Evolutionary conservation across 2,113 vertebrate genomes (phyloP), one percentile per base, ranked within the genome.

Genomic region (Merops nubicus): DNA sequence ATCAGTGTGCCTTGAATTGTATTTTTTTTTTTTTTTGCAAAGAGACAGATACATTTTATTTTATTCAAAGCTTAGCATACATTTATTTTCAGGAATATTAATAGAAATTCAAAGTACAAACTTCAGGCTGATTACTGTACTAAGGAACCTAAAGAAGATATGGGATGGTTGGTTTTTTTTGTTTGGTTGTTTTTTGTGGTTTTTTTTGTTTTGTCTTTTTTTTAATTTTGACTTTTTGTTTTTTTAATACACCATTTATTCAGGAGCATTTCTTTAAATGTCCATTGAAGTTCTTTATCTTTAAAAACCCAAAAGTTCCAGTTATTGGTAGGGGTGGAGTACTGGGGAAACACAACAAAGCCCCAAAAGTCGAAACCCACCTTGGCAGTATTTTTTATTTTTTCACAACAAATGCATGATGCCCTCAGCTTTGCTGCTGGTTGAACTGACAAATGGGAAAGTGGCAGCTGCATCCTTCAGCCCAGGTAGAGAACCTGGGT

Each of bases 21-120:
- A n/a, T n/a, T n/a, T n/a, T n/a, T n/a, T n/a, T n/a, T n/a, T 67
- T 88, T 85, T 92, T 94, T 84, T 80, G 75, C 40, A 85, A 95
- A 65, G 82, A 85, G 80, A 94, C 48, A 79, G 70, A 75, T 78
- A 38, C 17, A 34, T 80, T 96, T 82, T 83, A 76, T 76, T 93
- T 88, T 74, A 79, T 91, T 77, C 63, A 20, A 9, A 86, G 81
- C 15, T 59, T 70, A 63, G 4, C 12, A 34, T 15, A 29, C 13
- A 22, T 42, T 78, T 93, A 70, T 95, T 98, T 96, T 95, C 42
- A 85, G 82, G 29, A 36, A 53, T 77, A 51, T 87, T 83, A 89
- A 73, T n/a, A 84, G 51, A 94, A 88, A 82, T 63, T 31, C 33
- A n/a, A 78, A 85, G 31, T 92, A 56, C 53, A 70, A 57, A 22